A percentile compares a stretch with the other conserved stretches of the same genome.
Conservation (phyloP, 1,140 invertebrate genomes). For the Hirudo medicinalis region DNA sequence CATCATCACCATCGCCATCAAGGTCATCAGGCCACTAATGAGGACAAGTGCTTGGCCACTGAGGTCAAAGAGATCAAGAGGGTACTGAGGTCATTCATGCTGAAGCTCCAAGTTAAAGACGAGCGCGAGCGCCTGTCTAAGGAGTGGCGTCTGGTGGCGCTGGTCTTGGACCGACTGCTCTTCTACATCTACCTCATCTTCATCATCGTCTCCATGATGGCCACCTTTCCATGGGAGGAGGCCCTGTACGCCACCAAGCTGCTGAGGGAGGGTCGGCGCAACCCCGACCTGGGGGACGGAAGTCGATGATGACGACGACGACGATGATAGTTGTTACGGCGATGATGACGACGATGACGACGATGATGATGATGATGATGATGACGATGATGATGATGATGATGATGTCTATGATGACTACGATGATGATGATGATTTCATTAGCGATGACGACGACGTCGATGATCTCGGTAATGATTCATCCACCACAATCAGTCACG, state of each 20-base stretch:
- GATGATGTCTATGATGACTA: background rate
- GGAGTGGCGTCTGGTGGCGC: slow-evolving; percentile 38
- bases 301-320: background rate
- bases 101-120: slow-evolving; percentile 30
- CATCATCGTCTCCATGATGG: slow-evolving; percentile 36
- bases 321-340: background rate
- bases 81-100: slow-evolving; percentile 27
- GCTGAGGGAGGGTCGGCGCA: background rate
- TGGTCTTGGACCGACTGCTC: slow-evolving; percentile 38
- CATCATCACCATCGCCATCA: background rate
- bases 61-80: slow-evolving; percentile 34
- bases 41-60: background rate
- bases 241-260: slow-evolving; percentile 7
- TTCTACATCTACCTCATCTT: slow-evolving; percentile 36
- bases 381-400: background rate
- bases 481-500: background rate
- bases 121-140: slow-evolving; percentile 27
- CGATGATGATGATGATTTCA: background rate
- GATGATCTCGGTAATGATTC: too few species aligned
- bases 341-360: background rate
- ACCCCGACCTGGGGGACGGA: background rate
- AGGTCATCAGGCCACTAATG: background rate
- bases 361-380: background rate
- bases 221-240: slow-evolving; percentile 27
- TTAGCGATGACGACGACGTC: background rate